Evolutionary conservation across 2,797 vertebrate genomes (phyloP), one percentile per base, ranked within the genome.

Genomic region (Phrynocephalus vlangalii): DNA sequence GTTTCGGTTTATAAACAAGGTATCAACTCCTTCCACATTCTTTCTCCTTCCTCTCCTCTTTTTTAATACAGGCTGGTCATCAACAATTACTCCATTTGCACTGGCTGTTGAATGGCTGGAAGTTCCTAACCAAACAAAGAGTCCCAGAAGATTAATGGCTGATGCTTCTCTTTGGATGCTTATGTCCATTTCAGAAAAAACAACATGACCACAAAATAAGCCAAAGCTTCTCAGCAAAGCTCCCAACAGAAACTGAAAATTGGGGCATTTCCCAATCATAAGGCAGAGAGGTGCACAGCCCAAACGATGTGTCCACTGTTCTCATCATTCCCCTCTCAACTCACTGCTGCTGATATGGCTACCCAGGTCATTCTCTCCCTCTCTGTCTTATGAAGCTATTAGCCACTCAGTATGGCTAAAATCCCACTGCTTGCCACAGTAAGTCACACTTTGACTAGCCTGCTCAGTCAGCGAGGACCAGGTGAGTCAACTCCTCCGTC

Each of bases 21-120:
- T 95, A 95, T 99, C 98, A 95, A 98, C 97, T 56, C 98, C 98
- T 93, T 99, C 99, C 71, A 99, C 98, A 6, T 99, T 99, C 98
- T 98, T 99, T 93, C 98, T 98, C 92, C 99, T 97, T 83, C 99
- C 99, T 88, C 99, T 96, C 82, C 98, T 96, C 96, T 97, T 99
- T 96, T 99, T 99, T 68, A 98, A 95, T 72, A 97, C 92, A 11
- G 98, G 98, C 94, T 99, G 98, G 92, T 97, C 97, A 3, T 98
- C 98, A 79, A 96, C 81, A 89, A 97, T 93, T 7, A 95, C 94
- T 93, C 99, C 99, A 63, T 99, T 99, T 94, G 96, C 96, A 93
- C 93, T 95, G 87, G 97, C 93, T 88, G 96, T 96, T 97, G 98
- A 96, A 67, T 98, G 98, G 94, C 96, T 95, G 48, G 96, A 94